Percentiles rank a stretch among this genome's conserved stretches.
Evolutionary conservation across 2,888 invertebrate species (phyloP).

Genomic region (Volucella bombylans): DNA sequence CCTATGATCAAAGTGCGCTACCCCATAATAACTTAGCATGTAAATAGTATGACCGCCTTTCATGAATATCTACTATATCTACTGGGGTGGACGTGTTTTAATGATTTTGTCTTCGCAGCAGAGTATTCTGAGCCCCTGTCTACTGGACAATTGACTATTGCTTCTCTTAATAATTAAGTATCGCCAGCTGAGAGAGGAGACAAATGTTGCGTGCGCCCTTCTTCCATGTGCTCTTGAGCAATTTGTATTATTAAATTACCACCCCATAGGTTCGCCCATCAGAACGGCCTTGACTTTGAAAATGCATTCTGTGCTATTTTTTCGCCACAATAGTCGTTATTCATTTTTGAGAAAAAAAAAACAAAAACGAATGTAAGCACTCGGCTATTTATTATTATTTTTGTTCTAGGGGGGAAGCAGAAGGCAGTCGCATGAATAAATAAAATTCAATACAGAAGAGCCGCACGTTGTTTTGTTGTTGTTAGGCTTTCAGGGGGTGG

Average conservation of each 20-base stretch:
- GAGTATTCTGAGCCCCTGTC: not conserved
- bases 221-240: slow-evolving; percentile 17
- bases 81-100: slow-evolving; percentile 22
- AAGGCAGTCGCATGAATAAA: slow-evolving; percentile 29
- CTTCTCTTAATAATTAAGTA: slow-evolving; percentile 54
- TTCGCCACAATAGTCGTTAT: slow-evolving; percentile 30
- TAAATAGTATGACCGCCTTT: slow-evolving; percentile 42
- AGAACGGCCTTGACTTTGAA: slow-evolving; percentile 65
- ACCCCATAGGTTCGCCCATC: not conserved
- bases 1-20: not conserved
- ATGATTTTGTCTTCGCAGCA: slow-evolving; percentile 33
- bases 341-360: slow-evolving; percentile 39
- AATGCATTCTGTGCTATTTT: slow-evolving; percentile 38
- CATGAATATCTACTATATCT: slow-evolving; percentile 19
- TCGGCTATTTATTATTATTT: slow-evolving; percentile 17
- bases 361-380: not conserved
- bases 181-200: slow-evolving; percentile 26
- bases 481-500: slow-evolving; percentile 25
- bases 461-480: slow-evolving; percentile 1
- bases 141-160: not conserved
- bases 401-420: slow-evolving; percentile 19
- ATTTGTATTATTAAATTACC: slow-evolving; percentile 57
- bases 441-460: slow-evolving; percentile 28
- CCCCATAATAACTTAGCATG: not conserved
- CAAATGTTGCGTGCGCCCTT: slow-evolving; percentile 43